These are phyloP conservation scores for Halcyon malimbica DNA, from an alignment of 2,113 vertebrate species.

Conservation along the genomic window DNA sequence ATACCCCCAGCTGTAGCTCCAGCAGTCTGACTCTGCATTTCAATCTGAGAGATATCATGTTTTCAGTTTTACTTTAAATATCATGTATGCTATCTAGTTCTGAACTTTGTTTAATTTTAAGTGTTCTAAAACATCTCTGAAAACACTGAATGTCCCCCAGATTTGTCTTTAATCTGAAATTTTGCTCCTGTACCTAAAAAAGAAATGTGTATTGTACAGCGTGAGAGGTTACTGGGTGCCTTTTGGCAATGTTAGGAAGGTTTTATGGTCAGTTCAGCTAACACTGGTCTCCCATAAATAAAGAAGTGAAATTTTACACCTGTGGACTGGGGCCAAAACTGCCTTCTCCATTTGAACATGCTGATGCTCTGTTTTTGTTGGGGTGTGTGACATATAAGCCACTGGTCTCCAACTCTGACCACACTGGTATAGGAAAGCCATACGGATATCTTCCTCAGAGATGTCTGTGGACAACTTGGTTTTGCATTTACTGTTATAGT, in stretches of 20 bases:
- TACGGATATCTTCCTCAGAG: neutral
- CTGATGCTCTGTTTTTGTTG: constrained; percentile 34
- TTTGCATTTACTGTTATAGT: neutral
- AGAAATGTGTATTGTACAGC: neutral
- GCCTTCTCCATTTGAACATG: constrained; percentile 48
- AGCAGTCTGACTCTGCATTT: neutral
- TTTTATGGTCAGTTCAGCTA: constrained; percentile 59
- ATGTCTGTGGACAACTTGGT: neutral
- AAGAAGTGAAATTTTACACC: constrained; percentile 62
- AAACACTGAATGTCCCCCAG: neutral
- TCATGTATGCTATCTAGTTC: neutral
- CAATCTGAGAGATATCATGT: neutral
- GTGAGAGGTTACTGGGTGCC: neutral
- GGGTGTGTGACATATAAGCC: constrained; percentile 32
- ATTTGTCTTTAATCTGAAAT: neutral
- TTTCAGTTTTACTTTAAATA: neutral
- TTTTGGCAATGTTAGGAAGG: neutral
- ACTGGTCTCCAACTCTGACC: constrained; percentile 20
- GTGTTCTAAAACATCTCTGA: neutral
- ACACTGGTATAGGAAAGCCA: neutral
- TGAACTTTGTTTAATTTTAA: neutral
- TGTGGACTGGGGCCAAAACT: constrained; percentile 27
- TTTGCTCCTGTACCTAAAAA: neutral
- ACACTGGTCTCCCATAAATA: constrained; percentile 47
- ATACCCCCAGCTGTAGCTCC: neutral